Conservation (phyloP, 23 tunicate genomes). For the Clavelina lepadiformis region DNA sequence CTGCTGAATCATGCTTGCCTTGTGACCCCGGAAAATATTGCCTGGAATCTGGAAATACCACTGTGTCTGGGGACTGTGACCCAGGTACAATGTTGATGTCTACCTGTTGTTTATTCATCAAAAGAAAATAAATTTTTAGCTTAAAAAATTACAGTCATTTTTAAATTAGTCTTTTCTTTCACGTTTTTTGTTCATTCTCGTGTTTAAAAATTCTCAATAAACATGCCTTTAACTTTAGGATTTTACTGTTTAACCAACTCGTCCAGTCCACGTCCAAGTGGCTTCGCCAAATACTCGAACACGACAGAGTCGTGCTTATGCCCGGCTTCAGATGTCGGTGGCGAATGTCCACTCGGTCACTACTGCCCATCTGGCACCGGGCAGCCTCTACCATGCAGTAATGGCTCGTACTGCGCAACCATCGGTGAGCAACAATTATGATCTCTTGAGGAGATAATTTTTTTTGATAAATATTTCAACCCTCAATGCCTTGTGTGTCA, state of each 20-base stretch:
- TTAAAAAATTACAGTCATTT: too few relatives aligned
- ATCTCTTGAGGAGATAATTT: background rate
- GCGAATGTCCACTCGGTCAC: slow-evolving; percentile 86
- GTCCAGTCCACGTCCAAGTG: slow-evolving; percentile 44
- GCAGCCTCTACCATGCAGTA: slow-evolving; percentile 63
- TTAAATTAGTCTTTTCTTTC: too few relatives aligned
- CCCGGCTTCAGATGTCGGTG: slow-evolving; percentile 62
- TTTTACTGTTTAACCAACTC: slow-evolving; percentile 56
- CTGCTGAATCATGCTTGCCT: slow-evolving; percentile 45
- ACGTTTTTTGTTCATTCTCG: too few relatives aligned
- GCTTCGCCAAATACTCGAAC: slow-evolving; percentile 50
- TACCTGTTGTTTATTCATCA: too few relatives aligned
- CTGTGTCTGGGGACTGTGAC: slow-evolving; percentile 62
- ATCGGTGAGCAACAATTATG: slow-evolving; percentile 30
- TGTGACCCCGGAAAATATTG: slow-evolving; percentile 93
- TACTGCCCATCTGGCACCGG: slow-evolving; percentile 80
- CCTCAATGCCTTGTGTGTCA: too few relatives aligned
- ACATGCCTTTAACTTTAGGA: slow-evolving; percentile 25
- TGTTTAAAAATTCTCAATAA: too few relatives aligned
- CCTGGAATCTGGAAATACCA: slow-evolving; percentile 53
- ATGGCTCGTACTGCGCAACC: slow-evolving; percentile 71
- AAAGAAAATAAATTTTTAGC: too few relatives aligned
- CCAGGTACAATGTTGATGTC: slow-evolving; percentile 56
- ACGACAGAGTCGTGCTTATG: slow-evolving; percentile 44
- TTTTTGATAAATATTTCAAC: too few relatives aligned